Evolutionary conservation across 2,888 invertebrate species (phyloP).

Genomic region (Plebejus argus): DNA sequence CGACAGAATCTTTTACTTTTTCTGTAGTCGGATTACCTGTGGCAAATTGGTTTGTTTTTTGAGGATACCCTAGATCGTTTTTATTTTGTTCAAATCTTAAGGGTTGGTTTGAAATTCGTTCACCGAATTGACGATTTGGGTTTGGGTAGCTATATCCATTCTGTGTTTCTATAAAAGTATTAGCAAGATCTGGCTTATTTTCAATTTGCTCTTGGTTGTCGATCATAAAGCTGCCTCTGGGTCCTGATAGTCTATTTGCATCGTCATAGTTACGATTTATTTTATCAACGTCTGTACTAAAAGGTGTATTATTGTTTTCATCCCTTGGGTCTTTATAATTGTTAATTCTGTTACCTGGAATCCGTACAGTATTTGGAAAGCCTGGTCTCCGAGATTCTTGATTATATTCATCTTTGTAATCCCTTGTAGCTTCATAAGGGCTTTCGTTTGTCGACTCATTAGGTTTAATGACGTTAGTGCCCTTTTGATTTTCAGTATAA

Average conservation of each 20-base stretch:
- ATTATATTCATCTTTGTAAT: not conserved
- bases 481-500: not conserved
- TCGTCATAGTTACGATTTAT: not conserved
- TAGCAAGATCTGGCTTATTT: not conserved
- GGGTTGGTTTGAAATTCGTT: not conserved
- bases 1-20: not conserved
- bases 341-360: not conserved
- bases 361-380: not conserved
- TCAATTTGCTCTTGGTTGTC: not conserved
- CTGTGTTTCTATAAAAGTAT: not conserved
- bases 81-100: not conserved
- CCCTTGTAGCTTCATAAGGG: not conserved
- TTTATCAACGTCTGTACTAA: not conserved
- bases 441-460: not conserved
- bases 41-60: not conserved
- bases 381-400: not conserved
- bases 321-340: not conserved
- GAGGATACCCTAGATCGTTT: not conserved
- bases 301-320: not conserved
- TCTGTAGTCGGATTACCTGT: not conserved
- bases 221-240: not conserved
- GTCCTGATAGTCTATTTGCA: not conserved
- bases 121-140: not conserved
- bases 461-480: not conserved
- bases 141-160: conserved; percentile 2